These are phyloP conservation scores for Drosophila rubida DNA, from an alignment of 2,888 invertebrate species.

Conservation along the genomic window DNA sequence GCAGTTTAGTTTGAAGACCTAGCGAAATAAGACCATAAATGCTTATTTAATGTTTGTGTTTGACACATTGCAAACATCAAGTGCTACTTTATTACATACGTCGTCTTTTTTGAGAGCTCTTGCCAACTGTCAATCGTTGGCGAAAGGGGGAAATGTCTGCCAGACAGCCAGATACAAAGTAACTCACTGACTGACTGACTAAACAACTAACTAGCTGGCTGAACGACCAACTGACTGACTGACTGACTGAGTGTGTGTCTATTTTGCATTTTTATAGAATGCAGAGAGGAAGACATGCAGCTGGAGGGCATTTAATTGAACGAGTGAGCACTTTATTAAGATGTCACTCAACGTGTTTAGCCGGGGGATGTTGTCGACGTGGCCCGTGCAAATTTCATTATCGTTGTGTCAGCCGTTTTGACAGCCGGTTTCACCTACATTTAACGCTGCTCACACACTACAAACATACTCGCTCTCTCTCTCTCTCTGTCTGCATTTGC, in stretches of 20 bases:
- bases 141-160: not conserved
- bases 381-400: slow-evolving; percentile 75
- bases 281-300: slow-evolving; percentile 18
- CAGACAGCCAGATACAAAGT: slow-evolving; percentile 26
- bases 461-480: not conserved
- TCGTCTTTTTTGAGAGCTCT: not conserved
- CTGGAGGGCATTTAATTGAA: slow-evolving; percentile 70
- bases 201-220: slow-evolving; percentile 2
- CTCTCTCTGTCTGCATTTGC: slow-evolving; percentile 29
- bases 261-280: slow-evolving; percentile 52
- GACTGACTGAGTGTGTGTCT: slow-evolving; percentile 44
- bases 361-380: slow-evolving; percentile 43
- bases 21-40: not conserved
- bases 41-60: not conserved
- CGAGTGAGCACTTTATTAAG: slow-evolving; percentile 80
- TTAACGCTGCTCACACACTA: slow-evolving; percentile 45
- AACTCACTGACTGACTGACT: slow-evolving; percentile 18
- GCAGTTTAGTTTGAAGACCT: not conserved
- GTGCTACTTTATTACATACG: slow-evolving; percentile 5
- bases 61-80: not conserved
- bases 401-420: slow-evolving; percentile 72
- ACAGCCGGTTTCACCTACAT: slow-evolving; percentile 77
- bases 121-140: slow-evolving; percentile 1
- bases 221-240: slow-evolving; percentile 27
- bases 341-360: slow-evolving; percentile 75